phyloP scores from a whole-genome alignment of 2,797 vertebrate species.

The Poeciliopsis paucimaculata region DNA sequence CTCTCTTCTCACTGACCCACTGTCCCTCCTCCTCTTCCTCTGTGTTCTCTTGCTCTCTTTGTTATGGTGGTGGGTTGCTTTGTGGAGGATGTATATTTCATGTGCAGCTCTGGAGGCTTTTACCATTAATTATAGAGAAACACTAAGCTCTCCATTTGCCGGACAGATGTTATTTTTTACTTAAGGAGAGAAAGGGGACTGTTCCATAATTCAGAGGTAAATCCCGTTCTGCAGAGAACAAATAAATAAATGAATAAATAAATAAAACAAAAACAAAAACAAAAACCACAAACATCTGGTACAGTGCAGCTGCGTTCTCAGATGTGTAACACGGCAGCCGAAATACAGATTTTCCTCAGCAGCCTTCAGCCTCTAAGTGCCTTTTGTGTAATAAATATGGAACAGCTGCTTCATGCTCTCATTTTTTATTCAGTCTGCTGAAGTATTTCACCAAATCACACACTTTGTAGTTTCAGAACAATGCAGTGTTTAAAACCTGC shows the following conservation, averaged over 20 bases:
- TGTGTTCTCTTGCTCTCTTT: slow-evolving; percentile 70
- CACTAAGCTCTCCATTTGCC: slow-evolving; percentile 85
- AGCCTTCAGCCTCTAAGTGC: slow-evolving; percentile 63
- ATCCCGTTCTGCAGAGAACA: slow-evolving; percentile 74
- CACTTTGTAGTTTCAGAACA: slow-evolving; percentile 20
- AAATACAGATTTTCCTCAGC: slow-evolving; percentile 44
- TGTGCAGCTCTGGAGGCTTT: slow-evolving; percentile 83
- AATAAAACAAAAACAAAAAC: slow-evolving; percentile 75
- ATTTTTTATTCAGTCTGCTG: slow-evolving; percentile 66
- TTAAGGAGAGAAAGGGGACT: slow-evolving; percentile 81
- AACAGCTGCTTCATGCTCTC: slow-evolving; percentile 67
- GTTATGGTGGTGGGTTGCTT: slow-evolving; percentile 56
- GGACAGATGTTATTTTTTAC: slow-evolving; percentile 86
- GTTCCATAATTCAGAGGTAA: slow-evolving; percentile 83
- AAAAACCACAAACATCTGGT: slow-evolving; percentile 70
- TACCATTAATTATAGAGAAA: slow-evolving; percentile 87
- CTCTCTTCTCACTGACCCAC: slow-evolving; percentile 43
- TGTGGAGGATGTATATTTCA: slow-evolving; percentile 81
- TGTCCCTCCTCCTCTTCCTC: slow-evolving; percentile 13
- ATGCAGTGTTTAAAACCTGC: neutral
- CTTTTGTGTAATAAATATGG: slow-evolving; percentile 69
- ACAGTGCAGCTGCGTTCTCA: slow-evolving; percentile 25
- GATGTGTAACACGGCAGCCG: slow-evolving; percentile 35
- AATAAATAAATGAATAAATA: slow-evolving; percentile 82
- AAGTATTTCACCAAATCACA: slow-evolving; percentile 41